These are phyloP conservation scores for Anomalospiza imberbis DNA, from an alignment of 2,797 vertebrate genomes.

Conservation along the genomic window DNA sequence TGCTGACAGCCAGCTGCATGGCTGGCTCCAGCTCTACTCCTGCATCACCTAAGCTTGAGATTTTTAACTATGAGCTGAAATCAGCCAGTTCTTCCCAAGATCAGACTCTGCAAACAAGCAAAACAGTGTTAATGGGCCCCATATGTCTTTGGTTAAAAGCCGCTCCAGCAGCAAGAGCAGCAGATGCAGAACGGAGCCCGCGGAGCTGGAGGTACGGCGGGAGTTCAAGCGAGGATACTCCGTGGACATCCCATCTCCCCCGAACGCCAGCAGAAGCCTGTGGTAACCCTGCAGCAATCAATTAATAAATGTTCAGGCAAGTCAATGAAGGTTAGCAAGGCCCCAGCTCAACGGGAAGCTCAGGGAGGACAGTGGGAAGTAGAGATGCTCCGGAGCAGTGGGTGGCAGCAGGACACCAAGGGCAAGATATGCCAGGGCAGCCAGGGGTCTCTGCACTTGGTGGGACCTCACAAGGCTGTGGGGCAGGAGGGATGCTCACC, in stretches of 20 bases:
- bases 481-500: neutral
- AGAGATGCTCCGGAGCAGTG: neutral
- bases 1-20: neutral
- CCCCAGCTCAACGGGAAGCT: neutral
- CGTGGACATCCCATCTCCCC: neutral
- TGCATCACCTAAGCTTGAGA: neutral
- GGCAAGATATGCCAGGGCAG: fast-evolving
- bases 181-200: neutral
- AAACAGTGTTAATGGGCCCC: constrained; percentile 30
- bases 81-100: neutral
- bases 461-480: neutral
- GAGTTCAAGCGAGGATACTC: constrained; percentile 43
- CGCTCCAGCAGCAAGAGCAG: constrained; percentile 1
- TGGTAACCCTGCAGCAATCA: constrained; percentile 1
- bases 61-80: neutral
- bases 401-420: neutral
- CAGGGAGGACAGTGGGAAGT: neutral
- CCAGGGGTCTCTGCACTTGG: neutral
- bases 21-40: neutral
- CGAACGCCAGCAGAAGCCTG: neutral
- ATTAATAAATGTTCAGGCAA: constrained; percentile 20
- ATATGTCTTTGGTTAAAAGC: constrained; percentile 56
- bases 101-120: neutral
- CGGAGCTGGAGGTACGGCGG: neutral
- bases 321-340: neutral